phyloP scores from a whole-genome alignment of 1,140 invertebrate species.

The Matsumurasca onukii region DNA sequence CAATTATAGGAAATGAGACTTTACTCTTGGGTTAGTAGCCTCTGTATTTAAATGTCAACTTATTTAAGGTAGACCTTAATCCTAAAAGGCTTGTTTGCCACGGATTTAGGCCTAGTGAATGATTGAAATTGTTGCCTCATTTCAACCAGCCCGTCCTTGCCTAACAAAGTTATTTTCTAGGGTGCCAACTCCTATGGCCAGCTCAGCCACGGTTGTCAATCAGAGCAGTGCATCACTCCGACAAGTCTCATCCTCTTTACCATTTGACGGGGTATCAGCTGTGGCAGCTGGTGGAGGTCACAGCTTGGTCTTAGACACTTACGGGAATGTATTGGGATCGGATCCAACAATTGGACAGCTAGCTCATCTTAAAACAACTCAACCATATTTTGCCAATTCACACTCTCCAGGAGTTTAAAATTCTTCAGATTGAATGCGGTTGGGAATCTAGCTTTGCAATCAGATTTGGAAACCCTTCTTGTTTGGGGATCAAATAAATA shows the following conservation, averaged over 20 bases:
- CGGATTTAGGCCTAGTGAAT: too few species aligned
- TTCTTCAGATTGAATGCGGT: constrained; percentile 63
- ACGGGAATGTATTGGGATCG: constrained; percentile 74
- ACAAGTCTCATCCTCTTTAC: constrained; percentile 51
- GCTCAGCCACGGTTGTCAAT: constrained; percentile 64
- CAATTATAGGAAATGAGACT: too few species aligned
- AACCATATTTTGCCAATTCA: constrained; percentile 38
- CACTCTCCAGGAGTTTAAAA: constrained; percentile 47
- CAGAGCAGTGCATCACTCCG: constrained; percentile 65
- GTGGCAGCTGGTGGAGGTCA: constrained; percentile 77
- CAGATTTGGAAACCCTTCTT: constrained; percentile 49
- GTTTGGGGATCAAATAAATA: constrained; percentile 74
- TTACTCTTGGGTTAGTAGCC: too few species aligned
- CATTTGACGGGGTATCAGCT: constrained; percentile 53
- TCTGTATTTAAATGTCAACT: too few species aligned
- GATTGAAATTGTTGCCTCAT: too few species aligned
- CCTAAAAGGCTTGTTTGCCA: too few species aligned
- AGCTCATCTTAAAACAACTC: constrained; percentile 52
- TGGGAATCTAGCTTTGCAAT: constrained; percentile 74
- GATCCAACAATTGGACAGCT: constrained; percentile 81
- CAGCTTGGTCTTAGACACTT: constrained; percentile 63
- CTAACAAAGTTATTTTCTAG: too few species aligned
- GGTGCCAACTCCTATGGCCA: constrained; percentile 86
- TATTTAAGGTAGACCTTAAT: too few species aligned
- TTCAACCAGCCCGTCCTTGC: too few species aligned